These are phyloP conservation scores for Alloscopus bannaensis DNA, from an alignment of 2,888 invertebrate species.

Conservation along the genomic window DNA sequence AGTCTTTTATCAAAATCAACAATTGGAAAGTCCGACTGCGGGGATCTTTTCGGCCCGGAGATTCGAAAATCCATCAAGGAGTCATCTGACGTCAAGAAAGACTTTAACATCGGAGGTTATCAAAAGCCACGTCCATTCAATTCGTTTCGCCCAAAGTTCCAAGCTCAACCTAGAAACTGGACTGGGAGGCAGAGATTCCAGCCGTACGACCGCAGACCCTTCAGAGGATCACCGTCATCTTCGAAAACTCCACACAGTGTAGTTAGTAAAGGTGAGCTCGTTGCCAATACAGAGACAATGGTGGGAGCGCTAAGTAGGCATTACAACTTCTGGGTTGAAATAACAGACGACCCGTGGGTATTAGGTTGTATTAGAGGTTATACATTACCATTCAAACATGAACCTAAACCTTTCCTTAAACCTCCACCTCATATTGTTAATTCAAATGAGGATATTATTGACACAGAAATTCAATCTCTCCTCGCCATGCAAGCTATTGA, in stretches of 20 bases:
- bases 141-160: neutral
- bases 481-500: neutral
- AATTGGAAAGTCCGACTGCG: neutral
- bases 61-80: conserved; percentile 9
- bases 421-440: neutral
- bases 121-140: neutral
- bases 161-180: neutral
- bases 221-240: neutral
- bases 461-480: neutral
- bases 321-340: neutral
- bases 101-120: neutral
- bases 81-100: neutral
- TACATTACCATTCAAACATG: neutral
- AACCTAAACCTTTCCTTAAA: neutral
- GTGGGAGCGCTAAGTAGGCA: neutral
- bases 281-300: neutral
- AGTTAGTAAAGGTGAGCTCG: neutral
- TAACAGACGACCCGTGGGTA: neutral
- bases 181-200: neutral
- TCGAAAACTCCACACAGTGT: neutral
- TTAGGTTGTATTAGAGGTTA: neutral
- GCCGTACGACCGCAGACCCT: neutral
- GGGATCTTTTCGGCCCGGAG: neutral
- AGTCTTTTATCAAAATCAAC: conserved; percentile 3
- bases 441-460: neutral